Base-by-base conservation (phyloP, 2,888 invertebrate species). In the Caenorhabditis virilis region DNA sequence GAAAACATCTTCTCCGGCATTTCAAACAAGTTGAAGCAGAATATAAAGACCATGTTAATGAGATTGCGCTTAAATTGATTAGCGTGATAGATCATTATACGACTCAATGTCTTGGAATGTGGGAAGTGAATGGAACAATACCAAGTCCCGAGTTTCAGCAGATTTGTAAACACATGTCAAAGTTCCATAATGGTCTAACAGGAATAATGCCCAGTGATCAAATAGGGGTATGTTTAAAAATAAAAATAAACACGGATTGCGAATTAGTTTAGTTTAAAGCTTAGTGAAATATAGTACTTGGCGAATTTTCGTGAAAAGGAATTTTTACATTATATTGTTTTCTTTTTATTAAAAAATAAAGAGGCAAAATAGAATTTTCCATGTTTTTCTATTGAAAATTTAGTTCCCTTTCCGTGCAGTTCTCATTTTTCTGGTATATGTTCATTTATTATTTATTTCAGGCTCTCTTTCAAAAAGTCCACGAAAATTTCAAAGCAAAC, bases 81-180 rank as follows among this genome's bases (percentile, higher is more conserved):
- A 88, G 89, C 47, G 93, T 97, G 82, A 91, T 95, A 77, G 91
- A 91, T 82, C 90, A 90, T 79, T 89, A 93, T 83, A 87, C 95
- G 43, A 88, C 89, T 47, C 89, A 89, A 65, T 92, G 93, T 81
- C 86, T 97, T 75, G 87, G 76, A 43, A 88, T 89, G 75, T 98
- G 95, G 95, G 92, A 93, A 84, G 93, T 93, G 0, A 90, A 91
- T 79, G 94, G 95, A 20, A 94, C 95, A 0, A 60, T 69, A 22
- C 95, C 97, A 41, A 95, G 95, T 15, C 89, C 90, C 7, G 84
- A 84, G 72, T 87, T 86, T 77, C 82, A 85, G 70, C 83, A 83
- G 38, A 85, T 87, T 45, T 84, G 85, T 76, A 86, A 87, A 84
- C 93, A 95, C 85, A 88, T 95, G 52, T 71, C 70, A 23, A 83